These are phyloP conservation scores for Epinotia ramella DNA, from an alignment of 2,888 invertebrate genomes.

Conservation along the genomic window DNA sequence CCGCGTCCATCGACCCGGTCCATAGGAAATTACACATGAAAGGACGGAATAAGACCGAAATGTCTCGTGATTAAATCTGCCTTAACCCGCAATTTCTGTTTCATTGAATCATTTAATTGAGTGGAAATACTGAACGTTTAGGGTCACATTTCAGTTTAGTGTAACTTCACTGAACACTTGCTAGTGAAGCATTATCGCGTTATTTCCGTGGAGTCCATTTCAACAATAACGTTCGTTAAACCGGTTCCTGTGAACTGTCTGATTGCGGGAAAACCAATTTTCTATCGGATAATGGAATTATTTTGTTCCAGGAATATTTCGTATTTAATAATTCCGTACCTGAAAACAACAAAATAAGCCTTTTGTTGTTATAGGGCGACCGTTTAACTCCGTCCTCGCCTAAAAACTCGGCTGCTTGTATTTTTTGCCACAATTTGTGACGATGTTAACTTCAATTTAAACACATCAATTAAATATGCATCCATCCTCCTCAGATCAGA, in stretches of 20 bases:
- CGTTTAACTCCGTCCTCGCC: too few species aligned
- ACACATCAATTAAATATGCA: too few species aligned
- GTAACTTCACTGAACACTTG: slow-evolving; percentile 61
- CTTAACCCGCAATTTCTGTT: slow-evolving; percentile 69
- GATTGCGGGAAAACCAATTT: slow-evolving; percentile 7
- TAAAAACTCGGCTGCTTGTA: too few species aligned
- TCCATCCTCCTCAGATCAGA: too few species aligned
- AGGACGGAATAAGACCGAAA: slow-evolving; percentile 62
- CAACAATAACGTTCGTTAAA: slow-evolving; percentile 34
- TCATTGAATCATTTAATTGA: slow-evolving; percentile 76
- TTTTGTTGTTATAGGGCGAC: too few species aligned
- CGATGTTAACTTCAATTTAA: too few species aligned
- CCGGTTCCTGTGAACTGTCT: not conserved
- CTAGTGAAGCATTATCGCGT: slow-evolving; percentile 50
- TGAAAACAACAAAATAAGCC: too few species aligned
- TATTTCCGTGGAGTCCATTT: slow-evolving; percentile 35
- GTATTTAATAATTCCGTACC: too few species aligned
- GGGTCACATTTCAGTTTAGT: slow-evolving; percentile 62
- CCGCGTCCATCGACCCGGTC: slow-evolving; percentile 51
- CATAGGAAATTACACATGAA: slow-evolving; percentile 73
- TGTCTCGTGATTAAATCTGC: slow-evolving; percentile 75
- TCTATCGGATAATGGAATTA: slow-evolving; percentile 1
- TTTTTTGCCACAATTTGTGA: too few species aligned
- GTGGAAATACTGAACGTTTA: slow-evolving; percentile 68
- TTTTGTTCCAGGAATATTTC: too few species aligned